These are phyloP conservation scores for Aurelia coerulea DNA, from an alignment of 30 jellyfish, hydroid and myxozoan species.

Conservation along the genomic window DNA sequence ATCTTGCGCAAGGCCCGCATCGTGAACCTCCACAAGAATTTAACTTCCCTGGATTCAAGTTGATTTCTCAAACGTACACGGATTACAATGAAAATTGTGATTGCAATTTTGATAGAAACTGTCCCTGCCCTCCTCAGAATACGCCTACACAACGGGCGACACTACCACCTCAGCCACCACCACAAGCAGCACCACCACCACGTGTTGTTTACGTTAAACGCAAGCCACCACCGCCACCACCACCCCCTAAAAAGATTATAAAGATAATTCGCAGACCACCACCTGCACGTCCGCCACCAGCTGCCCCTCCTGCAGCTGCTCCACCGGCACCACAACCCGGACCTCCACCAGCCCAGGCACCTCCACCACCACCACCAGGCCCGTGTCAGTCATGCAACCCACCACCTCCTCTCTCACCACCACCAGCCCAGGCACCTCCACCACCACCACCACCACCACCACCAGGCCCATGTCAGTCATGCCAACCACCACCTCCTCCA, in stretches of 20 bases:
- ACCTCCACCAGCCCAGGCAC: conserved; percentile 27
- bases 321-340: conserved; percentile 21
- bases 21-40: conserved; percentile 69
- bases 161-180: conserved; percentile 37
- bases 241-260: not conserved
- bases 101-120: conserved; percentile 19
- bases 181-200: conserved; percentile 45
- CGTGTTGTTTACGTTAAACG: not conserved
- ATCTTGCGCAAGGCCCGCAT: conserved; percentile 51
- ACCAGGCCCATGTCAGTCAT: conserved; percentile 9
- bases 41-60: conserved; percentile 60
- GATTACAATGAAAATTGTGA: conserved; percentile 57
- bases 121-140: conserved; percentile 27
- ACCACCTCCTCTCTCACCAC: conserved; percentile 25
- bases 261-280: conserved; percentile 20
- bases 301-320: conserved; percentile 27
- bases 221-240: conserved; percentile 26
- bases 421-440: conserved; percentile 38
- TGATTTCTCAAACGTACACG: conserved; percentile 46
- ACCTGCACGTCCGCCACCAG: conserved; percentile 35
- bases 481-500: conserved; percentile 65
- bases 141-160: conserved; percentile 31
- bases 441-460: conserved; percentile 57
- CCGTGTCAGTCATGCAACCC: conserved; percentile 44
- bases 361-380: conserved; percentile 43